phyloP scores from a whole-genome alignment of 2,797 vertebrate species.

The Halcyon badia region DNA sequence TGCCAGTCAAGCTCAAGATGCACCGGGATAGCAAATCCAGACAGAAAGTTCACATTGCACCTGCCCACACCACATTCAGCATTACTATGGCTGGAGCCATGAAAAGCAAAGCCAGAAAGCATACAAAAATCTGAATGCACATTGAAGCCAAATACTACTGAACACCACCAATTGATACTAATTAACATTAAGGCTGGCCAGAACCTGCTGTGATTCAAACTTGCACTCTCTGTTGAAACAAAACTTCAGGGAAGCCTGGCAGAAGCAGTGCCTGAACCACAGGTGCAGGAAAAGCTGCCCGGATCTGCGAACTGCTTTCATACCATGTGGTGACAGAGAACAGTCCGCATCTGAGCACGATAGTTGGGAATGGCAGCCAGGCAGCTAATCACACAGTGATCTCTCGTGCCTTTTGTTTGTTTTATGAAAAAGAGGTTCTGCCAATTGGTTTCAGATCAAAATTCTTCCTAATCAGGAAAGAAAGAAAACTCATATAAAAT shows the following conservation, averaged over 20 bases:
- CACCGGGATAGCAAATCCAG: not conserved
- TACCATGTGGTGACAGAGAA: not conserved
- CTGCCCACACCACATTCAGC: not conserved
- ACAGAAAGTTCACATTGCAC: not conserved
- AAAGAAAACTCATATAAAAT: not conserved
- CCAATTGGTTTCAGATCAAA: slow-evolving; percentile 17
- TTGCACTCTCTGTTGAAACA: not conserved
- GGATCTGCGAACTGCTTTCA: not conserved
- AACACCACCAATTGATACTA: not conserved
- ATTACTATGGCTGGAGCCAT: not conserved
- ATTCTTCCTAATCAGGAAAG: not conserved
- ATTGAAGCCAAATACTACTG: not conserved
- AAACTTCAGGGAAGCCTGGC: slow-evolving; percentile 35
- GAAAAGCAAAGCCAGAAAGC: slow-evolving; percentile 25
- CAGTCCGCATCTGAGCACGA: not conserved
- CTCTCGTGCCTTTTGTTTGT: not conserved
- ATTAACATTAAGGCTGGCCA: slow-evolving; percentile 22
- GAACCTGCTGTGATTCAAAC: slow-evolving; percentile 7
- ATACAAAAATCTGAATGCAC: not conserved
- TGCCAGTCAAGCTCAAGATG: not conserved
- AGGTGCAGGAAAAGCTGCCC: slow-evolving; percentile 18
- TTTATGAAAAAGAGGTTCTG: not conserved
- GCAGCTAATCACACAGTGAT: not conserved
- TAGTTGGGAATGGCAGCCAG: not conserved
- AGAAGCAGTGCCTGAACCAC: not conserved